Evolutionary conservation across 1,140 invertebrate species (phyloP), one percentile per base, ranked within the genome.

Genomic region (Grapholita molesta): DNA sequence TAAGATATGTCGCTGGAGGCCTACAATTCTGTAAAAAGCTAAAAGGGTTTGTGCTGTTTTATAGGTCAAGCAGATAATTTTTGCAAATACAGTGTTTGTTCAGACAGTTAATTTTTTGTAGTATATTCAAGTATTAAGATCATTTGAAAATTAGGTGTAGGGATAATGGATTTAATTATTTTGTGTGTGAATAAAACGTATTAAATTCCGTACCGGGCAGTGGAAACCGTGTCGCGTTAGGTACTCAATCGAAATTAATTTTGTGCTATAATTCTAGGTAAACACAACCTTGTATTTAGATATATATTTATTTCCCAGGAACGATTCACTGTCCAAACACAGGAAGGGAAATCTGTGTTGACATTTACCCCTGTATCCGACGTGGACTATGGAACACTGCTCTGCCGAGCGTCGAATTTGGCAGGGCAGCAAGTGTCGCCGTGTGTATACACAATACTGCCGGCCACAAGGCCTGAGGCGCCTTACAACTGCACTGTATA

Each of bases 351-450:
- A 66, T 97, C 96, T 28, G 94, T 95, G 0, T 92, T 98, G 30
- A 95, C 94, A 3, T 98, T 97, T 85, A 95, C 94, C 1, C 97
- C 97, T 1, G 94, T 96, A 21, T 95, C 94, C 0, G 96, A 97
- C 79, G 92, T 94, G 71, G 95, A 96, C 83, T 96, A 96, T 72
- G 95, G 95, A 11, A 94, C 94, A 0, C 90, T 96, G 5, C 90
- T 94, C 3, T 96, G 95, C 78, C 94, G 93, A 79, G 94, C 94
- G 1, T 94, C 92, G 68, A 96, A 96, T 82, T 89, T 93, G 1
- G 94, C 95, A 2, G 95, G 95, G 7, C 93, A 94, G 61, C 95
- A 96, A 79, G 85, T 86, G 15, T 92, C 93, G 18, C 94, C 95
- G 1, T 96, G 95, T 86, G 90, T 95, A 15, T 96, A 95, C 86